Percentiles rank a stretch among this genome's conserved stretches.
Conservation (phyloP, 2,888 invertebrate species). For the Andricus curvator region DNA sequence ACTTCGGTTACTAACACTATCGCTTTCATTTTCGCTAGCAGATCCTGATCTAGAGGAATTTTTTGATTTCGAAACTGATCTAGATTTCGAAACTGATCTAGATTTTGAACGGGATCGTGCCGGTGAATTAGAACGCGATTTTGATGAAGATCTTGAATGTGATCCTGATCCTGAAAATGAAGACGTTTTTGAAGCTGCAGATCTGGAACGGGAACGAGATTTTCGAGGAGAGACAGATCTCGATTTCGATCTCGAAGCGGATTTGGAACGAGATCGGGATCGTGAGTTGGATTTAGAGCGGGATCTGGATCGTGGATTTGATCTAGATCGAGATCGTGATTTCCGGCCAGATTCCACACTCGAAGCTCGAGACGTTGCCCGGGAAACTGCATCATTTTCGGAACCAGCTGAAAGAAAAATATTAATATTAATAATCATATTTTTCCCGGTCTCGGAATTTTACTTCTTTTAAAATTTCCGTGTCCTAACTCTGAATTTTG, state of each 20-base stretch:
- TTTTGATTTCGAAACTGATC: conserved; percentile 64
- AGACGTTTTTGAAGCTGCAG: conserved; percentile 52
- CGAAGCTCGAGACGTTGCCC: conserved; percentile 75
- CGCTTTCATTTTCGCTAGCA: conserved; percentile 72
- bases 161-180: conserved; percentile 71
- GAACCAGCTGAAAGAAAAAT: conserved; percentile 65
- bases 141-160: conserved; percentile 60
- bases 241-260: conserved; percentile 3
- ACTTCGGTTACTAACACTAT: conserved; percentile 67
- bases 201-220: conserved; percentile 65
- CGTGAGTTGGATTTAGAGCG: not conserved
- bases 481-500: too few species aligned
- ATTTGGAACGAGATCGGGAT: not conserved
- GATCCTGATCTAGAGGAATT: conserved; percentile 69
- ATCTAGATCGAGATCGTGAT: conserved; percentile 10
- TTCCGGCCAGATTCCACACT: not conserved
- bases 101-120: conserved; percentile 51
- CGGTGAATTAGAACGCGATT: too few species aligned
- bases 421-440: too few species aligned
- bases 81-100: conserved; percentile 63
- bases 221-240: conserved; percentile 66
- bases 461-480: too few species aligned
- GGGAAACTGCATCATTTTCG: conserved; percentile 76
- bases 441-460: too few species aligned
- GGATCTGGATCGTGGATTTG: not conserved